A percentile compares a stretch with the other conserved stretches of the same genome.
phyloP scores from a whole-genome alignment of 2,888 invertebrate species.

The Nebria brevicollis region DNA sequence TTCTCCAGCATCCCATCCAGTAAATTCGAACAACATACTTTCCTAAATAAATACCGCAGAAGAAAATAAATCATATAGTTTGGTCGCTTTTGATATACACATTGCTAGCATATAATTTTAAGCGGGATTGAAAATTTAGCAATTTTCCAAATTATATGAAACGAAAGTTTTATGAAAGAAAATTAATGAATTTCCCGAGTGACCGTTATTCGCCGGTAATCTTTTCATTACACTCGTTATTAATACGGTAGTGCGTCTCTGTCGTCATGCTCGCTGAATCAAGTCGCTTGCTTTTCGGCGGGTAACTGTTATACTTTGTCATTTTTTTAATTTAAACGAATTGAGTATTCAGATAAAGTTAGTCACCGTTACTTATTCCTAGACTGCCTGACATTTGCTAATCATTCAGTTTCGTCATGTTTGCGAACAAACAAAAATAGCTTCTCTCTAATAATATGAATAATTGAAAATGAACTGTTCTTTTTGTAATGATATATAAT shows the following conservation, averaged over 20 bases:
- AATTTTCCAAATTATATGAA: background rate
- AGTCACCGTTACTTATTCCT: slow-evolving; percentile 18
- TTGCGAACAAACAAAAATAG: background rate
- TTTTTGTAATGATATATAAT: slow-evolving; percentile 1
- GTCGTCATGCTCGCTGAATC: background rate
- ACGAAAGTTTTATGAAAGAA: background rate
- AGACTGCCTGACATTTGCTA: background rate
- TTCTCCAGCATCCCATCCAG: slow-evolving; percentile 65
- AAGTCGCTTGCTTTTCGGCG: slow-evolving; percentile 22
- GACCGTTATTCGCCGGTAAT: slow-evolving; percentile 10
- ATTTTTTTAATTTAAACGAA: slow-evolving; percentile 29
- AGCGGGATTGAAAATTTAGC: too few species aligned
- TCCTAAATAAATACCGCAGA: slow-evolving; percentile 55
- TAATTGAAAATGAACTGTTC: background rate
- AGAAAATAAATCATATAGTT: background rate
- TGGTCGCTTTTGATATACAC: background rate
- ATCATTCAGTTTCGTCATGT: background rate
- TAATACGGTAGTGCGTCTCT: slow-evolving; percentile 8
- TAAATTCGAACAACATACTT: slow-evolving; percentile 64
- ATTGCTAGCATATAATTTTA: background rate
- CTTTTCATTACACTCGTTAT: slow-evolving; percentile 12
- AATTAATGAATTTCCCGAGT: background rate
- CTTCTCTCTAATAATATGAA: background rate
- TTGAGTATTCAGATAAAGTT: slow-evolving; percentile 34
- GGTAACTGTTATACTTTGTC: slow-evolving; percentile 37